Base-by-base conservation (phyloP, 2,888 invertebrate genomes). In the Eilema depressum region DNA sequence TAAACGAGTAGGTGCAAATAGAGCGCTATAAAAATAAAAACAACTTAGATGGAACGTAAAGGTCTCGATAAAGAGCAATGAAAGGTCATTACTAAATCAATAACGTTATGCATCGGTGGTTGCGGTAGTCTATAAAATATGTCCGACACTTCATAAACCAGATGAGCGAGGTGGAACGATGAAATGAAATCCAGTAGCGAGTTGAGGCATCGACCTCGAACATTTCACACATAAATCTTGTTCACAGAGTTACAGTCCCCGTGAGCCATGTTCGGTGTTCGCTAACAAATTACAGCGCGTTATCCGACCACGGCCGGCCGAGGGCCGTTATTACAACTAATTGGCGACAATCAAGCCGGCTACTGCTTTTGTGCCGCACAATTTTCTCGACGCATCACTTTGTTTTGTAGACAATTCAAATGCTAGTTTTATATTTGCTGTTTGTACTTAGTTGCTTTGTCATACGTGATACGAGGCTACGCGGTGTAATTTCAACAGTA, bases 291-390 rank as follows among this genome's bases (percentile, higher is more conserved):
- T 92, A 91, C 92, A 85, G 84, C 87, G 86, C 88, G 89, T 87
- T 88, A 88, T 83, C 86, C 88, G 86, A 86, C 84, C 85, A 86
- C 84, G 81, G 83, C 78, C 78, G 77, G 80, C 82, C 84, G 88
- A 88, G 88, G 86, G 89, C 90, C 89, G 91, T 90, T 91, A 95
- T 94, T 94, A 92, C 88, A 90, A 89, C 91, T 94, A 94, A 94
- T 95, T 94, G 94, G 91, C 89, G 91, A 92, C 94, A 93, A 93
- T 94, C 93, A 92, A 89, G 85, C 85, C 83, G 77, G 82, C 89
- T 88, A 87, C 89, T 89, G 88, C 88, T 89, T 88, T 88, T 88
- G 85, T 88, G 87, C 84, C 83, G 83, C 83, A 84, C 84, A 87
- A 86, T 86, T 85, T 86, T 87, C 88, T 88, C 82, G 84, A 82